phyloP scores from a whole-genome alignment of 2,113 vertebrate genomes.

The Phasianus colchicus region DNA sequence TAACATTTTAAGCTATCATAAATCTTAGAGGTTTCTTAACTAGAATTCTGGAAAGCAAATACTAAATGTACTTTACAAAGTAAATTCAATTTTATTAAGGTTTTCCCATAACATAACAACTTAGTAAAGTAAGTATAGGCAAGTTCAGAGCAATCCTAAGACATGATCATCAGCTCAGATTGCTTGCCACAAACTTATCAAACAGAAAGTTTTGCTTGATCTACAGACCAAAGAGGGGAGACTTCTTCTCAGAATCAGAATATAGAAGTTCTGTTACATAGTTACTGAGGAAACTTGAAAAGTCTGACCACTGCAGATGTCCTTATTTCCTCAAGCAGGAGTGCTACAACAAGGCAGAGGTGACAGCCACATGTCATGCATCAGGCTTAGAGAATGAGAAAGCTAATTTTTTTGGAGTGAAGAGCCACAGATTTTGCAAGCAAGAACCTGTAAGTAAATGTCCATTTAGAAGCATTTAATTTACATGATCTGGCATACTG shows the following conservation, averaged over 20 bases:
- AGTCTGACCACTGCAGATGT: not conserved
- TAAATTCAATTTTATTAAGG: not conserved
- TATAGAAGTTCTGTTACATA: not conserved
- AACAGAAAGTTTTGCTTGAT: not conserved
- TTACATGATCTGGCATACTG: not conserved
- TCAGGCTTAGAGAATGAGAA: not conserved
- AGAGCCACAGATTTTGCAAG: not conserved
- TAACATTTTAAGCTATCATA: not conserved
- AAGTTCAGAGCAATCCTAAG: not conserved
- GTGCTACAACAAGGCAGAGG: not conserved
- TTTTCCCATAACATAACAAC: not conserved
- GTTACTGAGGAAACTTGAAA: not conserved
- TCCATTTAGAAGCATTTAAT: rapidly evolving
- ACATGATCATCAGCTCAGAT: not conserved
- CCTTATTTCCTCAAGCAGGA: rapidly evolving
- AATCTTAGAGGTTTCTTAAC: not conserved
- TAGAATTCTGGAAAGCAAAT: not conserved
- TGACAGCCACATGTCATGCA: rapidly evolving
- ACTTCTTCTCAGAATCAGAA: not conserved
- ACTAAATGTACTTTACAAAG: not conserved
- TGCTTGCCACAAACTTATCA: not conserved
- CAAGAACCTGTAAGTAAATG: not conserved
- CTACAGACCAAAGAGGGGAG: not conserved
- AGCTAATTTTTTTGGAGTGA: not conserved
- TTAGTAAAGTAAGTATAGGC: not conserved